A percentile compares a stretch with the other conserved stretches of the same genome.
phyloP scores from a whole-genome alignment of 2,888 invertebrate species.

The Drosophila eohydei region DNA sequence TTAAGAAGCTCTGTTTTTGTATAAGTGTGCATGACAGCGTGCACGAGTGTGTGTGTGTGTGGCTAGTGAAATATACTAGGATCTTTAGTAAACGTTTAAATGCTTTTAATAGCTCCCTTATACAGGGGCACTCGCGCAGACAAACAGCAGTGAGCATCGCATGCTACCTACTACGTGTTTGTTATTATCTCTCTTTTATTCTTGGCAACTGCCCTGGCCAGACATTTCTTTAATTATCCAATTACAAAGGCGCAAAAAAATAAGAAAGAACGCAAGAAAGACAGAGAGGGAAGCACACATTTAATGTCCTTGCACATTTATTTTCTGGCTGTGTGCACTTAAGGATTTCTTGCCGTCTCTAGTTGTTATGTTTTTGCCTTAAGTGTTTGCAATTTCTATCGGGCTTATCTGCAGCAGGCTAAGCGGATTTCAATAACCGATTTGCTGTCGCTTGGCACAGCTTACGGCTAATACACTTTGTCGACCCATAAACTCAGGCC shows the following conservation, averaged over 20 bases:
- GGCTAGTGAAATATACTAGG: slow-evolving; percentile 66
- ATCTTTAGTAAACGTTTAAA: slow-evolving; percentile 76
- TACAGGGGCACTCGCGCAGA: slow-evolving; percentile 16
- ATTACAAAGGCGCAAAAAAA: slow-evolving; percentile 69
- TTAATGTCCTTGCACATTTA: slow-evolving; percentile 54
- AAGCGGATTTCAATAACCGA: slow-evolving; percentile 59
- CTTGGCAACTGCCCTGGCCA: slow-evolving; percentile 49
- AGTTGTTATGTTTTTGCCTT: slow-evolving; percentile 12
- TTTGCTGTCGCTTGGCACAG: slow-evolving; percentile 25
- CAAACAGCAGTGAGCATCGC: slow-evolving; percentile 13
- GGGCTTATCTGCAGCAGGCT: slow-evolving; percentile 20
- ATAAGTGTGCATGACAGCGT: slow-evolving; percentile 11
- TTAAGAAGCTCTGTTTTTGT: slow-evolving; percentile 42
- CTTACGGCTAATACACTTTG: slow-evolving; percentile 7
- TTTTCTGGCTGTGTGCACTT: slow-evolving; percentile 45
- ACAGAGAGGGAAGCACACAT: slow-evolving; percentile 6
- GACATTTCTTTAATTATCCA: slow-evolving; percentile 80
- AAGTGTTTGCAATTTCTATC: slow-evolving; percentile 58
- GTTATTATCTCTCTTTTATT: slow-evolving; percentile 50
- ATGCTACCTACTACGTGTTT: slow-evolving; percentile 49
- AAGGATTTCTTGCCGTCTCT: slow-evolving; percentile 24
- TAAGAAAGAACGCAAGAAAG: not conserved
- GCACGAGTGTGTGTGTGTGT: slow-evolving; percentile 15
- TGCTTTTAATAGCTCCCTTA: slow-evolving; percentile 70
- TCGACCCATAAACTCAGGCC: slow-evolving; percentile 17